Percentiles rank a stretch among this genome's conserved stretches.
These are phyloP conservation scores for Micoletzkya japonica DNA, from an alignment of 2,888 invertebrate genomes.

Conservation along the genomic window DNA sequence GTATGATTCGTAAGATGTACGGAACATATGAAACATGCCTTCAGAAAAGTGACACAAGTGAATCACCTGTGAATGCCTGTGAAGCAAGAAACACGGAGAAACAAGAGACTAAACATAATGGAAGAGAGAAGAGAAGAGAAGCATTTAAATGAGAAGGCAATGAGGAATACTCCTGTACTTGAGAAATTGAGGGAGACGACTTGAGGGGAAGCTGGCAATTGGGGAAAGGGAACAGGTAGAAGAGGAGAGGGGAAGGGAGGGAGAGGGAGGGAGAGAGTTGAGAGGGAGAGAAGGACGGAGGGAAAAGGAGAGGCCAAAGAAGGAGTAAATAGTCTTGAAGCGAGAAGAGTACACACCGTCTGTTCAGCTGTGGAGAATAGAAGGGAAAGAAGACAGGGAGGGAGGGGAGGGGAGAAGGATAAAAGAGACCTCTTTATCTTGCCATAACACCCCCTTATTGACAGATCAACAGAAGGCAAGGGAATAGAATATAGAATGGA, in stretches of 20 bases:
- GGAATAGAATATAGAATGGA: no score
- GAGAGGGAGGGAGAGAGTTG: conserved; percentile 21
- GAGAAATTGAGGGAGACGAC: conserved; percentile 27
- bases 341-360: conserved; percentile 10
- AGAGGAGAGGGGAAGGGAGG: not conserved
- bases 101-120: conserved; percentile 2
- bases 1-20: no score
- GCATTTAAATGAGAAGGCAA: conserved; percentile 2
- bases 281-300: conserved; percentile 2
- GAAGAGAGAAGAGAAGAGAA: conserved; percentile 3
- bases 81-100: not conserved
- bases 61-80: not conserved
- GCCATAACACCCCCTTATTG: no score
- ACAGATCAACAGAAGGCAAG: no score
- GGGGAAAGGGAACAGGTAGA: conserved; percentile 24
- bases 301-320: conserved; percentile 4
- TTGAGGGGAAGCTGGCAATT: conserved; percentile 25
- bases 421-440: not conserved
- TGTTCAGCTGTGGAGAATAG: conserved; percentile 16
- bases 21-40: no score
- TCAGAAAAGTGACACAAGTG: no score
- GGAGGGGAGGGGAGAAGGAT: conserved; percentile 2
- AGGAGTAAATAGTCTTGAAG: conserved; percentile 12
- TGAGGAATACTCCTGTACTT: not conserved
- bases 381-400: conserved; percentile 17